Conservation (phyloP, 2,113 vertebrate genomes). For the Heterocephalus glaber region DNA sequence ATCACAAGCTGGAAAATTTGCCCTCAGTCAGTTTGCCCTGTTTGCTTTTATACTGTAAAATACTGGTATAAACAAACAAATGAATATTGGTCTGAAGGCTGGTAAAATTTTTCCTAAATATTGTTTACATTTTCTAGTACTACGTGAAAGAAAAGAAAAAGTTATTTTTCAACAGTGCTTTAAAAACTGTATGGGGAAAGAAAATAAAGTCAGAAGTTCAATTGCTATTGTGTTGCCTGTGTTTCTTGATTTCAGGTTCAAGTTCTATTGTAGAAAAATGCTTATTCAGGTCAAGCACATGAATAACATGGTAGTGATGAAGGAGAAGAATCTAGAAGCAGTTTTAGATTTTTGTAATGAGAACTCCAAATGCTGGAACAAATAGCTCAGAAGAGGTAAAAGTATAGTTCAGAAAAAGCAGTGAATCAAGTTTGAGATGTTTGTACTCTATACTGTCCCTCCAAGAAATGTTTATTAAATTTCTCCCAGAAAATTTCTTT, state of each 20-base stretch:
- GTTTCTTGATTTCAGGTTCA: constrained; percentile 50
- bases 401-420: background rate
- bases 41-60: constrained; percentile 51
- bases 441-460: background rate
- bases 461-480: constrained; percentile 57
- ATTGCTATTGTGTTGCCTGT: constrained; percentile 34
- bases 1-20: constrained; percentile 7
- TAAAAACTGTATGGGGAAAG: constrained; percentile 64
- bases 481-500: constrained; percentile 20
- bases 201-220: constrained; percentile 75
- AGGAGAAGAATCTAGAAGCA: background rate
- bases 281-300: background rate
- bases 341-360: constrained; percentile 52
- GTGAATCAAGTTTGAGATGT: constrained; percentile 40
- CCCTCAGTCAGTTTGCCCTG: background rate
- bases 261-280: constrained; percentile 17
- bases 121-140: constrained; percentile 77
- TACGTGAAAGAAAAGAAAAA: constrained; percentile 65
- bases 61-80: constrained; percentile 48
- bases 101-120: constrained; percentile 31
- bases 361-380: background rate
- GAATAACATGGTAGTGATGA: background rate
- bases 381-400: background rate
- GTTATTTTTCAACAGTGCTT: constrained; percentile 46
- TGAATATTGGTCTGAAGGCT: constrained; percentile 61